A percentile compares a stretch with the other conserved stretches of the same genome.
Conservation (phyloP, 2,888 invertebrate genomes). For the Alloscopus bannaensis region DNA sequence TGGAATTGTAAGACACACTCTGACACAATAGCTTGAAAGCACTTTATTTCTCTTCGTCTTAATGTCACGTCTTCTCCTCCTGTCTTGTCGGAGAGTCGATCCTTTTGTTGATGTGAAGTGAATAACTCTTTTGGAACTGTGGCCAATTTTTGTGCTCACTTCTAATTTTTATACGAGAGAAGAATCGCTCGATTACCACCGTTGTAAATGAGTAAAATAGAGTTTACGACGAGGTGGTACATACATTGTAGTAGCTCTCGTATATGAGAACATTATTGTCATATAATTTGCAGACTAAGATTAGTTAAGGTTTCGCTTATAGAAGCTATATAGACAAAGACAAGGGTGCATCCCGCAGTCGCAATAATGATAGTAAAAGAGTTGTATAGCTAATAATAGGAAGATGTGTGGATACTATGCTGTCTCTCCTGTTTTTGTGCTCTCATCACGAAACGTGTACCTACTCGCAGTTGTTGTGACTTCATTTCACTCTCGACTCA, state of each 20-base stretch:
- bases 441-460: not conserved
- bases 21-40: no score
- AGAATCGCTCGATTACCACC: conserved; percentile 41
- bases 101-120: conserved; percentile 49
- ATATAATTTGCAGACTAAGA: no score
- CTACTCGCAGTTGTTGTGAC: no score
- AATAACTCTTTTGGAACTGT: conserved; percentile 51
- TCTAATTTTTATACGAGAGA: conserved; percentile 44
- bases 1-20: not conserved
- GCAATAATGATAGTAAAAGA: not conserved
- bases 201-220: conserved; percentile 26
- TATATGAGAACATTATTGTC: no score
- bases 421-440: not conserved
- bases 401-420: not conserved
- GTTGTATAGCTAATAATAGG: not conserved
- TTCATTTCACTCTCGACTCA: conserved; percentile 6
- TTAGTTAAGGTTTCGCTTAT: no score
- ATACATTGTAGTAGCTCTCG: not conserved
- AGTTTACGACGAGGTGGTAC: conserved; percentile 2
- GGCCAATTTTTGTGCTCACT: conserved; percentile 31
- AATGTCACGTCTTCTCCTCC: not conserved
- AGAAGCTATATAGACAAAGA: no score
- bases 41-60: conserved; percentile 14
- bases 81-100: conserved; percentile 9
- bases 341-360: no score